phyloP scores from a whole-genome alignment of 2,888 invertebrate species.

The Amphiduros pacificus region DNA sequence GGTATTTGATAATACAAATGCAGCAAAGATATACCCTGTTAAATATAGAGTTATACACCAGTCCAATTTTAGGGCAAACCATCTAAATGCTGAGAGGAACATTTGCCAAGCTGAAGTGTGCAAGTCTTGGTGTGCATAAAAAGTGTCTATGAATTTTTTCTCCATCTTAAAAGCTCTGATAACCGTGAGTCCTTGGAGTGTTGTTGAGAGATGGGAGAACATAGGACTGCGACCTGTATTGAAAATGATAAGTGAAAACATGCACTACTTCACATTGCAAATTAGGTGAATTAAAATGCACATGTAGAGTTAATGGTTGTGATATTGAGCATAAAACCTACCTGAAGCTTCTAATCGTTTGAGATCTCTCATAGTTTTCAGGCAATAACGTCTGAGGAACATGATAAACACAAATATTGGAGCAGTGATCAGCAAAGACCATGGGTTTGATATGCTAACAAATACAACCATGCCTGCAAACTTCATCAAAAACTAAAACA shows the following conservation, averaged over 20 bases:
- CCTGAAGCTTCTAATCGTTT: neutral
- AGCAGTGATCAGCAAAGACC: neutral
- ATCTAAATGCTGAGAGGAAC: neutral
- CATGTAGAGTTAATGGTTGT: too few relatives aligned
- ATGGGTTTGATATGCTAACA: neutral
- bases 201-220: neutral
- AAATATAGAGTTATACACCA: neutral
- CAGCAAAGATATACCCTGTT: neutral
- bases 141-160: neutral
- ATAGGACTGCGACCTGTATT: neutral
- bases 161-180: constrained; percentile 1
- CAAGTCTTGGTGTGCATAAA: neutral
- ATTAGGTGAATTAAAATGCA: too few relatives aligned
- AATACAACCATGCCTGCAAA: neutral
- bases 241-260: too few relatives aligned
- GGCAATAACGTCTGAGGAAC: neutral
- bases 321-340: too few relatives aligned
- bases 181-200: neutral
- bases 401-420: neutral
- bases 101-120: neutral
- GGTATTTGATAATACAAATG: neutral
- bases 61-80: neutral
- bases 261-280: too few relatives aligned
- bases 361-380: neutral
- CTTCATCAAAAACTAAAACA: too few relatives aligned